Evolutionary conservation across 1,140 invertebrate species (phyloP).

Genomic region (Probaryconus sp.): DNA sequence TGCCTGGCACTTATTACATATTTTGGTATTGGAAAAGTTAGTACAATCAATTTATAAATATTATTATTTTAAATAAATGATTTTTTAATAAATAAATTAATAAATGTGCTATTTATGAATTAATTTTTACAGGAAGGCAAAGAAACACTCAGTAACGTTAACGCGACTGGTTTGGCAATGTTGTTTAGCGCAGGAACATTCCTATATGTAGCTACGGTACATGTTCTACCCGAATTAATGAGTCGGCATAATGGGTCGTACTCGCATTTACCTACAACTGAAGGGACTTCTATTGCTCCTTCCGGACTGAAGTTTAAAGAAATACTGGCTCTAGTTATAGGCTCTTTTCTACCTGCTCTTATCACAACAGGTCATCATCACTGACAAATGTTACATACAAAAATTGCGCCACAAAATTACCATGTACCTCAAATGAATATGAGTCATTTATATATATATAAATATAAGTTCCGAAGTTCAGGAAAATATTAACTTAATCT

Average conservation of each 20-base stretch:
- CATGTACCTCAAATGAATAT: conserved; percentile 2
- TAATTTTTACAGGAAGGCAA: conserved; percentile 80
- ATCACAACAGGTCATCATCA: conserved; percentile 96
- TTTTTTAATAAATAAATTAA: too few relatives aligned
- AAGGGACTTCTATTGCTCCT: conserved; percentile 77
- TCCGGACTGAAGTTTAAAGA: conserved; percentile 86
- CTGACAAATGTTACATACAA: conserved; percentile 73
- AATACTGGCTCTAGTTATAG: conserved; percentile 88
- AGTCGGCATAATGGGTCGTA: conserved; percentile 77
- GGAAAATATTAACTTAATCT: too few relatives aligned
- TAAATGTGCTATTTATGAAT: conserved; percentile 20
- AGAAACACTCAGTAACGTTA: conserved; percentile 87
- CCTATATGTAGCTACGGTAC: conserved; percentile 98
- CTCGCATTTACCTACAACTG: conserved; percentile 77
- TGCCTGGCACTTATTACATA: conserved; percentile 94
- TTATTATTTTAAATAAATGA: too few relatives aligned
- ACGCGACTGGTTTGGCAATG: conserved; percentile 97
- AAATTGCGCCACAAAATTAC: not conserved
- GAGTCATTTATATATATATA: conserved; percentile 4
- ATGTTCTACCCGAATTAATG: conserved; percentile 96
- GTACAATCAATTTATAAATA: conserved; percentile 66
- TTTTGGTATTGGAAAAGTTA: conserved; percentile 93
- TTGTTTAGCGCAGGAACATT: conserved; percentile 99
- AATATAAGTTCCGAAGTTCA: too few relatives aligned
- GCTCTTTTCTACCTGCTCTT: conserved; percentile 90